Conservation (phyloP, 1,140 invertebrate genomes). For the Drusus annulatus region DNA sequence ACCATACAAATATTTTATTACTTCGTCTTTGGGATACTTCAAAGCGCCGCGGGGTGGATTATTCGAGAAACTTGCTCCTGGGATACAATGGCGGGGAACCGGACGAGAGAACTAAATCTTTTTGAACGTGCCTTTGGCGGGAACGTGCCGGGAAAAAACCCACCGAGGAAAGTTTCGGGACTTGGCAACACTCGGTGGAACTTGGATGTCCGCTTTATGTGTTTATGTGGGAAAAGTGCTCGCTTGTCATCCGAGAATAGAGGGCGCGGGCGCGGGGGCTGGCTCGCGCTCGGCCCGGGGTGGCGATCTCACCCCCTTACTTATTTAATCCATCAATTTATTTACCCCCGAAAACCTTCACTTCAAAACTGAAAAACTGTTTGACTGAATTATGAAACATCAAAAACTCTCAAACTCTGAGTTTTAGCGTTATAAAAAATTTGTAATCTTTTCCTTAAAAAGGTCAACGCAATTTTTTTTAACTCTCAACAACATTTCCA, state of each 20-base stretch:
- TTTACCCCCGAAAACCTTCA: too few relatives aligned
- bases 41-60: slow-evolving; percentile 56
- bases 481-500: too few relatives aligned
- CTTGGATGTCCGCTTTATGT: slow-evolving; percentile 22
- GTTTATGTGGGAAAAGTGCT: slow-evolving; percentile 11
- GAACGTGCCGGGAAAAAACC: slow-evolving; percentile 45
- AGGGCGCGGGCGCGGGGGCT: background rate
- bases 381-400: too few relatives aligned
- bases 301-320: too few relatives aligned
- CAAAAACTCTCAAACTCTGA: too few relatives aligned
- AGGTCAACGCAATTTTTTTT: too few relatives aligned
- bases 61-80: slow-evolving; percentile 56
- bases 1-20: slow-evolving; percentile 58
- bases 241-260: background rate
- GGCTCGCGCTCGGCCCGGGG: too few relatives aligned
- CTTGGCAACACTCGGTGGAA: slow-evolving; percentile 5
- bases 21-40: slow-evolving; percentile 52
- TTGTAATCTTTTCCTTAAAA: too few relatives aligned
- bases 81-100: slow-evolving; percentile 49
- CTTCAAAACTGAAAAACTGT: too few relatives aligned
- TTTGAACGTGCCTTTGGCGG: slow-evolving; percentile 45
- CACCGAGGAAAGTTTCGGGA: background rate
- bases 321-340: too few relatives aligned
- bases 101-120: slow-evolving; percentile 50
- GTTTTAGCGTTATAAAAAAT: too few relatives aligned